A percentile compares a stretch with the other conserved stretches of the same genome.
phyloP scores from a whole-genome alignment of 2,888 invertebrate genomes.

The Stramonita haemastoma region DNA sequence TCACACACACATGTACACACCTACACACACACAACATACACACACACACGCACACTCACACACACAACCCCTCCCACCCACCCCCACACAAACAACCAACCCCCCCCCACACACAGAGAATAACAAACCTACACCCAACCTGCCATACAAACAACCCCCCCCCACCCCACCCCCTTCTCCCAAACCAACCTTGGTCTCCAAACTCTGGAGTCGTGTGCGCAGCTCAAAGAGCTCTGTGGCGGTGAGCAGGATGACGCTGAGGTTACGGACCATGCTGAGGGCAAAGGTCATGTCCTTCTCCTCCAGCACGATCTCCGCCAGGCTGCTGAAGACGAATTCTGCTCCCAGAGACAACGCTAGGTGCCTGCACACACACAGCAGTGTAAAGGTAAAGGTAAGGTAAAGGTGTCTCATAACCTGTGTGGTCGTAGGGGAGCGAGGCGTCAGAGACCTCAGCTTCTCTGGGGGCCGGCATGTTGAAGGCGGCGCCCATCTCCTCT shows the following conservation, averaged over 20 bases:
- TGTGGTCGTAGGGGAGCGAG: no score
- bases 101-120: no score
- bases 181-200: slow-evolving; percentile 83
- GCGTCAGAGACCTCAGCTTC: no score
- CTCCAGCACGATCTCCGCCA: slow-evolving; percentile 88
- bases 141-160: neutral
- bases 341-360: slow-evolving; percentile 94
- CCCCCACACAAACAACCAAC: neutral
- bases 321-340: slow-evolving; percentile 92
- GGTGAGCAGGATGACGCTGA: slow-evolving; percentile 95
- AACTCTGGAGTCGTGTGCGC: slow-evolving; percentile 87
- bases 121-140: neutral
- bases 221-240: slow-evolving; percentile 95
- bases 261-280: slow-evolving; percentile 92
- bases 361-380: slow-evolving; percentile 82
- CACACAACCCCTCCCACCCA: neutral
- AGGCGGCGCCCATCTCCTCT: no score
- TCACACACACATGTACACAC: no score
- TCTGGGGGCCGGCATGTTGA: no score
- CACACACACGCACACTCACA: no score
- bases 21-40: no score
- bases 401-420: no score
- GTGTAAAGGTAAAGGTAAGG: no score
- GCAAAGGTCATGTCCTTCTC: slow-evolving; percentile 91
- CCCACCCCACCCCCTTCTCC: no score